Percentiles rank a stretch among this genome's conserved stretches.
Evolutionary conservation across 2,888 invertebrate genomes (phyloP).

Genomic region (Pollenia griseotomentosa): DNA sequence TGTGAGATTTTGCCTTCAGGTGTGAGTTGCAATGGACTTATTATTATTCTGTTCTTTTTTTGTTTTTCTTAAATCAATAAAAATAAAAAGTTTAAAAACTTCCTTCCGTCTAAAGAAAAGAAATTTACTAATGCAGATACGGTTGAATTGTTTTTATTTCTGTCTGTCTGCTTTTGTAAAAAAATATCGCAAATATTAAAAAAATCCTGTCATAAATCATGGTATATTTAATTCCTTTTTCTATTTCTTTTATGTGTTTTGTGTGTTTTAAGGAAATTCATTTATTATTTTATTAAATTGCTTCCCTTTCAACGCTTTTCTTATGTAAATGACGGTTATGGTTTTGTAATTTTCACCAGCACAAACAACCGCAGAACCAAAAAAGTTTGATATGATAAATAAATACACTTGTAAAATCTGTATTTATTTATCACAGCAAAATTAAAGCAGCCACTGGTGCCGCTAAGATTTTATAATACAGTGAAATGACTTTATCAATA

Average conservation of each 20-base stretch:
- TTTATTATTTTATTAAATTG: slow-evolving; percentile 43
- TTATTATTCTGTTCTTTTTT: background rate
- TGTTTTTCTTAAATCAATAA: slow-evolving; percentile 27
- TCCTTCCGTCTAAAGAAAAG: slow-evolving; percentile 45
- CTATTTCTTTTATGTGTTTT: slow-evolving; percentile 12
- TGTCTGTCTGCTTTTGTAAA: background rate
- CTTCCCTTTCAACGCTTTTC: slow-evolving; percentile 28
- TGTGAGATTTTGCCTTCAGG: background rate
- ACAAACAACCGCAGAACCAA: background rate
- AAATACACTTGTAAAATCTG: too few species aligned
- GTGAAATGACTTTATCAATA: too few species aligned
- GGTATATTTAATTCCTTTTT: slow-evolving; percentile 38
- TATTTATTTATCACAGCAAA: background rate
- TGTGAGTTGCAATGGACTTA: background rate
- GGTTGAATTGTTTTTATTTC: background rate
- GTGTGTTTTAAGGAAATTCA: slow-evolving; percentile 48
- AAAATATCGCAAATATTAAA: slow-evolving; percentile 48
- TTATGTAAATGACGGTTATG: slow-evolving; percentile 50
- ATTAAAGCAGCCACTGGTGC: background rate
- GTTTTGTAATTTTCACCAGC: slow-evolving; percentile 25
- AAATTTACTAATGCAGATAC: background rate
- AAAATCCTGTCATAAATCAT: slow-evolving; percentile 67
- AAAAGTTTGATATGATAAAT: background rate
- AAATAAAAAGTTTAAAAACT: slow-evolving; percentile 44
- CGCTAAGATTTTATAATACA: background rate